Conservation (phyloP, 2,888 invertebrate genomes). For the Leptogaster cylindrica region DNA sequence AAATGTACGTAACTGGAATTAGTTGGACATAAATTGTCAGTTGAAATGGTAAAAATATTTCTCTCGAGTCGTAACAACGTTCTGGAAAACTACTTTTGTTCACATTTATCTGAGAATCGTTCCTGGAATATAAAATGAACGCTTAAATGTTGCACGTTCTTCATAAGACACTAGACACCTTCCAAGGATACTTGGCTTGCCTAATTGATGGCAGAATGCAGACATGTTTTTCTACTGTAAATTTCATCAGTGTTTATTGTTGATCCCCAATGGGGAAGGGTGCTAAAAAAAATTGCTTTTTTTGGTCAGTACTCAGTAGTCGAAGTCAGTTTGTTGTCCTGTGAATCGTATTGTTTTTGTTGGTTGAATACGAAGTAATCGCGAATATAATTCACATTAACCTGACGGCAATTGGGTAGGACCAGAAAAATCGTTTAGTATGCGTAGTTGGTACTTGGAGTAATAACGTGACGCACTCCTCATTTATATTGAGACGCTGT, state of each 20-base stretch:
- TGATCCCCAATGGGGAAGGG: no score
- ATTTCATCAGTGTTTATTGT: background rate
- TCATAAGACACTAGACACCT: background rate
- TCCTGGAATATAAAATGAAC: slow-evolving; percentile 6
- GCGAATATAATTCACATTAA: no score
- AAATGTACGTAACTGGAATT: slow-evolving; percentile 28
- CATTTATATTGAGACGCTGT: background rate
- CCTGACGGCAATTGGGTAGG: no score
- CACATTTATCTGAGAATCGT: slow-evolving; percentile 12
- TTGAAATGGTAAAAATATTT: background rate
- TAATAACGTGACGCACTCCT: background rate
- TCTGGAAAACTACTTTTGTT: background rate
- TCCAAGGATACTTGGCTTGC: background rate
- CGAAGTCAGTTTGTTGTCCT: background rate
- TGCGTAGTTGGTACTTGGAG: background rate
- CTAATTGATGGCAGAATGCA: slow-evolving; percentile 13
- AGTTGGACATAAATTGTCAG: slow-evolving; percentile 30
- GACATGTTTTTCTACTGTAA: background rate
- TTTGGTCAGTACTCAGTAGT: no score
- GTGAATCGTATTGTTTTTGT: background rate
- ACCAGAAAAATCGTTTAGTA: background rate
- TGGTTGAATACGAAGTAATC: background rate
- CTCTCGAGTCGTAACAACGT: background rate
- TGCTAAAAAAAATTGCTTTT: no score
- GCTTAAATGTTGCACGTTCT: background rate